phyloP scores from a whole-genome alignment of 2,888 invertebrate genomes.

The Diploptera punctata region DNA sequence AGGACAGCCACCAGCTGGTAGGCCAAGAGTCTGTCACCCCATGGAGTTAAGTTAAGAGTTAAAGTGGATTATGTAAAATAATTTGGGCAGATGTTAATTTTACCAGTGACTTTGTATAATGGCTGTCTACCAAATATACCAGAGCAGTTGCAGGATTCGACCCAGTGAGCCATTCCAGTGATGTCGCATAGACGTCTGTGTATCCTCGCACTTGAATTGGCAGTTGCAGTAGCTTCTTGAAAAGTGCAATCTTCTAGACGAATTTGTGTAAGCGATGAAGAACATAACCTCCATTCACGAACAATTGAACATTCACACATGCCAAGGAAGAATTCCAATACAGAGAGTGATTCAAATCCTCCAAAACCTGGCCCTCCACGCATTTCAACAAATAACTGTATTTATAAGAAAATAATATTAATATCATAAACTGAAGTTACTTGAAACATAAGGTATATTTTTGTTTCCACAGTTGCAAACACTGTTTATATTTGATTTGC shows the following conservation, averaged over 20 bases:
- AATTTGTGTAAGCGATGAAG: slow-evolving; percentile 49
- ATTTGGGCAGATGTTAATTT: too few species aligned
- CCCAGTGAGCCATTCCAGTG: slow-evolving; percentile 49
- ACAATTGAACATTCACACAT: slow-evolving; percentile 54
- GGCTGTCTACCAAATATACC: slow-evolving; percentile 49
- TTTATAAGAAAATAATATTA: neutral
- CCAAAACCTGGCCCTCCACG: neutral
- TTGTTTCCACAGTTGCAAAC: too few species aligned
- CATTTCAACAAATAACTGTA: slow-evolving; percentile 20
- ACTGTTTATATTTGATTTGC: too few species aligned
- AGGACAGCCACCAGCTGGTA: too few species aligned
- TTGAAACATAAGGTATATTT: too few species aligned
- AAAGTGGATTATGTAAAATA: too few species aligned
- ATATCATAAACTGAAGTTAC: too few species aligned
- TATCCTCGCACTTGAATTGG: slow-evolving; percentile 50
- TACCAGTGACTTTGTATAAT: slow-evolving; percentile 53
- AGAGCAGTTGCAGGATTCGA: slow-evolving; percentile 51
- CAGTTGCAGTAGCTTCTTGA: slow-evolving; percentile 48
- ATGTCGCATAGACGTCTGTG: slow-evolving; percentile 58
- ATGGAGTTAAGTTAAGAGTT: too few species aligned
- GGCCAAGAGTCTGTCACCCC: too few species aligned
- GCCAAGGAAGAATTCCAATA: slow-evolving; percentile 56
- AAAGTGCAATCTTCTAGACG: slow-evolving; percentile 52
- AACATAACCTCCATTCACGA: slow-evolving; percentile 55
- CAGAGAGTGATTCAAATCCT: neutral